Base-by-base conservation (phyloP, 2,113 vertebrate species). In the Brachyhypopomus gauderio region DNA sequence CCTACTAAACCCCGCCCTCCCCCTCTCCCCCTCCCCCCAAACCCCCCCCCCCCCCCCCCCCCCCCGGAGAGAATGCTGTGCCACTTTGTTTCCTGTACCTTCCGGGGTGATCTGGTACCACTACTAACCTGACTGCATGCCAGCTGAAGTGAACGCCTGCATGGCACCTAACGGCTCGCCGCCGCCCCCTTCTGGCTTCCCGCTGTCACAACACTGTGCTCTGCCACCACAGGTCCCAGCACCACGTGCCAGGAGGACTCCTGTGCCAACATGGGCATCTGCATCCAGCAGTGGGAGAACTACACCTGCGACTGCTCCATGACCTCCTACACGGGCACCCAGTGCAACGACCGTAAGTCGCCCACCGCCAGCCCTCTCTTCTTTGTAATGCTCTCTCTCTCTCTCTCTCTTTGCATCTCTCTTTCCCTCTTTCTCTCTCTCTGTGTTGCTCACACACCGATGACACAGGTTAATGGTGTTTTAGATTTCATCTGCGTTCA, bases 181-280 rank as follows among this genome's bases (percentile, higher is more conserved):
- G 64, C 22, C 25, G 5, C 38, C 27, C 7, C 34, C 27, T 58
- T 60, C 63, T 16, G 48, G n/a, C 75, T 52, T 8, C 45, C 78
- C n/a, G 73, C 72, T 86, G 60, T 85, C 77, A 75, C 81, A 82
- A 62, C 75, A 55, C 56, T 85, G 36, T 84, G 85, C 81, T 87
- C 72, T 86, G 77, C 84, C 77, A n/a, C 74, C 23, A 4, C 83
- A 98, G 97, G 97, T 88, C 97, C 97, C 0, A 98, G 96, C 87
- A 98, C 96, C 82, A 98, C 96, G 27, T 98, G 97, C 86, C 97
- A 98, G 86, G 97, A 98, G 89, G 97, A 98, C 89, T 98, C 97
- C 1, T 98, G 97, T 74, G 95, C 95, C 0, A 98, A 98, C 92
- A 97, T 97, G 86, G 97, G 97, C 0, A 94, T 98, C 87, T 98